Evolutionary conservation across 2,888 invertebrate genomes (phyloP).

Genomic region (Pecten maximus): DNA sequence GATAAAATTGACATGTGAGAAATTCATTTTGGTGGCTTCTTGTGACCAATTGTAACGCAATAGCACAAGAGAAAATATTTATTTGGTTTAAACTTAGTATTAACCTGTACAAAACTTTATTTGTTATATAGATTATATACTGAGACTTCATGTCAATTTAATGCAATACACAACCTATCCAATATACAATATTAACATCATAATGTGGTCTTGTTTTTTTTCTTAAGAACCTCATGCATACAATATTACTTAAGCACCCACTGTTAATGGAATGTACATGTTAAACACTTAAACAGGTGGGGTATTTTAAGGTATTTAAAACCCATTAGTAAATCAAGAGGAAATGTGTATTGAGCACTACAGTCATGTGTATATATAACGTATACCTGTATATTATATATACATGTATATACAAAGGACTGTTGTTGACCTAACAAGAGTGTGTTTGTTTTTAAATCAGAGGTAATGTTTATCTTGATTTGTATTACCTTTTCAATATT

Average conservation of each 20-base stretch:
- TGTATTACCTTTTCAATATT: neutral
- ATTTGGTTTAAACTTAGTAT: neutral
- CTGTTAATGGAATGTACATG: neutral
- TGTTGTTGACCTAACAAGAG: neutral
- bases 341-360: neutral
- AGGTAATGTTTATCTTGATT: neutral
- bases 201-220: neutral
- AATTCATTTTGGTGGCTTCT: neutral
- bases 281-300: neutral
- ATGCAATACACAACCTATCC: neutral
- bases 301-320: neutral
- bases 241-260: neutral
- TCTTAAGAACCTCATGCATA: neutral
- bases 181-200: neutral
- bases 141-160: too few relatives aligned
- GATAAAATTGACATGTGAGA: conserved; percentile 1
- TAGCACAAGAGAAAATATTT: neutral
- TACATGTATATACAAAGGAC: neutral
- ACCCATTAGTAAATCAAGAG: neutral
- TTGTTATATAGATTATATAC: too few relatives aligned
- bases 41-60: neutral
- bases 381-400: too few relatives aligned
- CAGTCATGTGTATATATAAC: neutral
- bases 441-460: conserved; percentile 33
- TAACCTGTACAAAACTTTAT: too few relatives aligned